Base-by-base conservation (phyloP, 2,888 invertebrate genomes). In the Clostera curtula region DNA sequence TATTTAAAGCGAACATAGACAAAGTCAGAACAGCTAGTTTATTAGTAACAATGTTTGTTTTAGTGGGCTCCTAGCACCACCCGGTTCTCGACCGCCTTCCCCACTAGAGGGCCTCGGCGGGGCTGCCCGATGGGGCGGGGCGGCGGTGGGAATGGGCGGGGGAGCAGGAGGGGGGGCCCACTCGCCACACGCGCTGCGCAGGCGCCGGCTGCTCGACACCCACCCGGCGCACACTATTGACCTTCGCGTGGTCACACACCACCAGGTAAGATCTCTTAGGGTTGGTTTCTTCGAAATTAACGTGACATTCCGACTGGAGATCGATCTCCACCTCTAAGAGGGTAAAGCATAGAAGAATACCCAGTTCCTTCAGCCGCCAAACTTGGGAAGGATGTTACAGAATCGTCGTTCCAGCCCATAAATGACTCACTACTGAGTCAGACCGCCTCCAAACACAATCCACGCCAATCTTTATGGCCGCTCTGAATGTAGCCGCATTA, bases 161-260 rank as follows among this genome's bases (percentile, higher is more conserved):
- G 53, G 76, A 91, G 31, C 84, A 86, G 38, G 87, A 88, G 56
- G 34, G 10, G 49, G 32, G 34, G 33, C 34, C 9, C 56, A 52
- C 49, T 31, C 63, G n/a, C 61, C 73, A 42, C 94, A 95, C 67
- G 93, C 92, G 55, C 86, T 87, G 58, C 85, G 96, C 15, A 86
- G 89, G 25, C 89, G 90, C 52, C 85, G 88, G 56, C 83, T 93
- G 16, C 86, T 89, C 26, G 82, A 88, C 24, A 79, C 86, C 27
- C 96, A 97, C 77, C 93, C 94, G 15, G 92, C 96, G 10, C 91
- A 93, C 60, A 89, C 88, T 27, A 88, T 93, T 20, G 90, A 91
- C 33, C 80, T 96, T 25, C 86, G 89, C 41, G 89, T 89, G 45
- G 90, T 89, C 52, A 80, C 91, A 20, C 89, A 90, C 51, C 87